Percentiles rank a stretch among this genome's conserved stretches.
phyloP scores from a whole-genome alignment of 92 coral and sea anemone genomes.

The Porites divaricata region DNA sequence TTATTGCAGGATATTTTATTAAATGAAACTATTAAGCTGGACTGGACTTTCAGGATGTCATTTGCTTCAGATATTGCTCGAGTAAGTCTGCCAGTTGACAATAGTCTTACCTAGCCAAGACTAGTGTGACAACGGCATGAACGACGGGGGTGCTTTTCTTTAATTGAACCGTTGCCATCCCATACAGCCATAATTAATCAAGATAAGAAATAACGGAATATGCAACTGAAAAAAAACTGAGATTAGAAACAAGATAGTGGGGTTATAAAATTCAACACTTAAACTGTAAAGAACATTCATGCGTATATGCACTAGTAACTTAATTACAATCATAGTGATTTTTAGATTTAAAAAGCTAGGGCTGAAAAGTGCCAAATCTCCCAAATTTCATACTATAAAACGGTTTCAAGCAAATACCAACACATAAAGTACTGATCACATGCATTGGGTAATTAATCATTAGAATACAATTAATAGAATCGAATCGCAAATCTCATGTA shows the following conservation, averaged over 20 bases:
- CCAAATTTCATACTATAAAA: background rate
- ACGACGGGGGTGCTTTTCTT: background rate
- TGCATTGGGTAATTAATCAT: too few species aligned
- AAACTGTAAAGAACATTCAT: background rate
- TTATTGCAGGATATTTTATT: constrained; percentile 66
- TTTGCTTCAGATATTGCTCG: constrained; percentile 83
- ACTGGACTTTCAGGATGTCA: constrained; percentile 85
- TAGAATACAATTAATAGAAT: too few species aligned
- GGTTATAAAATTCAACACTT: background rate
- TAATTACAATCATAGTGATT: background rate
- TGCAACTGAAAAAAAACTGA: too few species aligned
- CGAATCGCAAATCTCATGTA: too few species aligned
- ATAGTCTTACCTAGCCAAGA: background rate
- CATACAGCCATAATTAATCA: too few species aligned
- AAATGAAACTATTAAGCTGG: constrained; percentile 72
- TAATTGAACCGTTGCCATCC: too few species aligned
- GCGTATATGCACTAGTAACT: too few species aligned
- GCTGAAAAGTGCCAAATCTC: background rate
- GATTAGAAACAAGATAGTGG: background rate
- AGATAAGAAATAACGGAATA: too few species aligned
- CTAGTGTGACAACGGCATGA: background rate
- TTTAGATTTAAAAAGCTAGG: background rate
- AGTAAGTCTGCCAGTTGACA: constrained; percentile 41
- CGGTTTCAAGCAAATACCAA: background rate
- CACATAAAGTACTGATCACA: too few species aligned